A percentile compares a stretch with the other conserved stretches of the same genome.
Evolutionary conservation across 2,888 invertebrate genomes (phyloP).

Genomic region (Shargacucullia verbasci): DNA sequence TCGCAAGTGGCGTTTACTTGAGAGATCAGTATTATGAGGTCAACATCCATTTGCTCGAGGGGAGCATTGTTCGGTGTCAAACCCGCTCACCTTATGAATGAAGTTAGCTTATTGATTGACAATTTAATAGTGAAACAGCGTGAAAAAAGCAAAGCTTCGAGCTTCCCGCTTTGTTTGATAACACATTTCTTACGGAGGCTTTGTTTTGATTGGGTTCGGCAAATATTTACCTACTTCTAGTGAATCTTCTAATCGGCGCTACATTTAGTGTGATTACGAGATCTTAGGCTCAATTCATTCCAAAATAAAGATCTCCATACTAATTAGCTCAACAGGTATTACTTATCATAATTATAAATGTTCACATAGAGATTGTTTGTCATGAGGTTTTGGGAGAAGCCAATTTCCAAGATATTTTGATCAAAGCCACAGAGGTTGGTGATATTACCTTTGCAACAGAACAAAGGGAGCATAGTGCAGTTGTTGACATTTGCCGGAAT

Average conservation of each 20-base stretch:
- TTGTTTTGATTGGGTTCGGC: conserved; percentile 41
- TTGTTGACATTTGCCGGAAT: background rate
- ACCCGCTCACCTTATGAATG: conserved; percentile 4
- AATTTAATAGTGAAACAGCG: conserved; percentile 5
- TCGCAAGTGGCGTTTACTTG: conserved; percentile 11
- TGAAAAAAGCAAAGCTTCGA: conserved; percentile 11
- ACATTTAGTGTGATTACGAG: background rate
- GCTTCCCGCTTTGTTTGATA: conserved; percentile 34
- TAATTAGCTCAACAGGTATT: conserved; percentile 28
- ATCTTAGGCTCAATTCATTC: background rate
- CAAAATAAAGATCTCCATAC: conserved; percentile 1
- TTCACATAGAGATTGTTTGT: no score
- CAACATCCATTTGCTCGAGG: conserved; percentile 16
- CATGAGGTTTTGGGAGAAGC: no score
- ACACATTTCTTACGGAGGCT: conserved; percentile 27
- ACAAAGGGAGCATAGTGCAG: background rate
- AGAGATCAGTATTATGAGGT: conserved; percentile 12
- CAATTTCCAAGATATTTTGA: background rate
- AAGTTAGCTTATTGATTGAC: conserved; percentile 6
- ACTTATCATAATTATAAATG: background rate
- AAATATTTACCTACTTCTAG: conserved; percentile 39
- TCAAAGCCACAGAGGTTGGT: background rate
- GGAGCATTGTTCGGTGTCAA: conserved; percentile 14
- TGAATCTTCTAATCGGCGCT: conserved; percentile 11
- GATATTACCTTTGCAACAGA: background rate